Percentiles rank a stretch among this genome's conserved stretches.
Evolutionary conservation across 2,888 invertebrate species (phyloP).

Genomic region (Tetramorium bicarinatum): DNA sequence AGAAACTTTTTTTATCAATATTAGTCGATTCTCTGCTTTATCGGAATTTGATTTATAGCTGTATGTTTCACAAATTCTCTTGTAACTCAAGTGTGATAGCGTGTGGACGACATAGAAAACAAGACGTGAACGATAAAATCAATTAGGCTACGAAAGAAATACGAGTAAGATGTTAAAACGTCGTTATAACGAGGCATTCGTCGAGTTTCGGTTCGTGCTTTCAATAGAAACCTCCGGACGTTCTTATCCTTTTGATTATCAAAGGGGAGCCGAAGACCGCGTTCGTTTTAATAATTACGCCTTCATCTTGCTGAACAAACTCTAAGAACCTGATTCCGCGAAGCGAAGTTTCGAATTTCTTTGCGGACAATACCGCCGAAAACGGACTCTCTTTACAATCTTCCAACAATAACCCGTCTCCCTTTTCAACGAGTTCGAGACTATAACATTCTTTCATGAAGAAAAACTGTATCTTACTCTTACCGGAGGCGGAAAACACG

Average conservation of each 20-base stretch:
- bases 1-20: not conserved
- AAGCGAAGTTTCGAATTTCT: conserved; percentile 58
- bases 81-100: not conserved
- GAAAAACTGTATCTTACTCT: conserved; percentile 45
- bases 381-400: conserved; percentile 54
- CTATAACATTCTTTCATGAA: conserved; percentile 40
- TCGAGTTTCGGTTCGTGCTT: conserved; percentile 41
- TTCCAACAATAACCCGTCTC: conserved; percentile 40
- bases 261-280: conserved; percentile 45
- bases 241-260: conserved; percentile 68
- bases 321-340: conserved; percentile 36
- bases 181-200: conserved; percentile 21
- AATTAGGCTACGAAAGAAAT: conserved; percentile 1
- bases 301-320: conserved; percentile 39
- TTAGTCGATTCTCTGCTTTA: not conserved
- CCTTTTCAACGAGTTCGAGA: conserved; percentile 52
- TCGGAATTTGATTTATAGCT: not conserved
- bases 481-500: conserved; percentile 28
- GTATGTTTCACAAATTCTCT: not conserved
- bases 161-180: not conserved
- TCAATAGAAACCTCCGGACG: conserved; percentile 50
- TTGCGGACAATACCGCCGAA: conserved; percentile 53
- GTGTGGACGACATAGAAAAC: not conserved
- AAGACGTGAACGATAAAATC: not conserved
- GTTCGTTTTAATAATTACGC: conserved; percentile 65